Evolutionary conservation across 2,113 vertebrate genomes (phyloP).

Genomic region (Larimichthys crocea): DNA sequence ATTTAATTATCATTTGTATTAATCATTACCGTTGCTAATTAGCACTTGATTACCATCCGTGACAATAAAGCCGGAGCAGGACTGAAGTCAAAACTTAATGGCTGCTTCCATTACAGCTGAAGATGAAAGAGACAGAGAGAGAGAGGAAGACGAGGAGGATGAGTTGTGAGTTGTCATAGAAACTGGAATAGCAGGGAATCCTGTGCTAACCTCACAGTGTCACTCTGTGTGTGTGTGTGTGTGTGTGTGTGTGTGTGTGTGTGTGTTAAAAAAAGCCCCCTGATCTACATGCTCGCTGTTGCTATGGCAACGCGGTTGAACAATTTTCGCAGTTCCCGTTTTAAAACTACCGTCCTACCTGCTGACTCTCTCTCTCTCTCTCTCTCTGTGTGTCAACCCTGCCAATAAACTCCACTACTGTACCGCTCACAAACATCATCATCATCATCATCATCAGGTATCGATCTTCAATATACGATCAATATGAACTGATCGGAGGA

Average conservation of each 20-base stretch:
- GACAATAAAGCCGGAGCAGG: constrained; percentile 11
- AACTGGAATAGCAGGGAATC: constrained; percentile 82
- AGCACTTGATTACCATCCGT: constrained; percentile 19
- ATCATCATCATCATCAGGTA: background rate
- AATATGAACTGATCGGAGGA: too few species aligned
- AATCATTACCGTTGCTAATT: constrained; percentile 39
- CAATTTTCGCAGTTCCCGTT: constrained; percentile 62
- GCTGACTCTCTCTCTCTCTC: constrained; percentile 46
- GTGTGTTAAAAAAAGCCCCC: constrained; percentile 68
- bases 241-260: constrained; percentile 42
- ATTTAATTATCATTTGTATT: constrained; percentile 45
- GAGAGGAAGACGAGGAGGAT: constrained; percentile 2
- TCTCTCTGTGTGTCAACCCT: constrained; percentile 16
- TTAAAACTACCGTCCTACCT: constrained; percentile 55
- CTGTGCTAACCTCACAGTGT: constrained; percentile 79
- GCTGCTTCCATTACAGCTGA: constrained; percentile 45
- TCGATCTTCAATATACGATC: background rate
- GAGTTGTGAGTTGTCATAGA: constrained; percentile 79
- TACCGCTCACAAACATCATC: background rate
- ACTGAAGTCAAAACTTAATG: constrained; percentile 47
- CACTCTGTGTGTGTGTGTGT: constrained; percentile 51
- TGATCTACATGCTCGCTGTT: constrained; percentile 75
- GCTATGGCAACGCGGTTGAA: constrained; percentile 69
- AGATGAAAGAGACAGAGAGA: constrained; percentile 36
- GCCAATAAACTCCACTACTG: background rate